These are phyloP conservation scores for Drosophila subsilvestris DNA, from an alignment of 2,888 invertebrate genomes.

Conservation along the genomic window DNA sequence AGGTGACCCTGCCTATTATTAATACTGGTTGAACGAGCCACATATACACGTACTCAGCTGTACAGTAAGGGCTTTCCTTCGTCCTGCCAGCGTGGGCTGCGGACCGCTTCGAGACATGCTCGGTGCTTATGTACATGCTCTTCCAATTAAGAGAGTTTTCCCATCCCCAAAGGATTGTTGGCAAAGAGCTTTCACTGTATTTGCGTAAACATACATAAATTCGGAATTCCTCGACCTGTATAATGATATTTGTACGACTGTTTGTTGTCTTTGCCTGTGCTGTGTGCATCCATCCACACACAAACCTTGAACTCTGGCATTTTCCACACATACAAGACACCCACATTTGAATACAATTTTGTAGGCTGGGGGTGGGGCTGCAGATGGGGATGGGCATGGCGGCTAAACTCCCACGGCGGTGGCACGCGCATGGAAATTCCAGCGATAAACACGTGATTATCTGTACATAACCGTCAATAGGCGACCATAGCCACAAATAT, in stretches of 20 bases:
- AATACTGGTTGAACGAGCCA: background rate
- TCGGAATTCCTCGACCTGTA: conserved; percentile 3
- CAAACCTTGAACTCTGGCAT: conserved; percentile 73
- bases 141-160: background rate
- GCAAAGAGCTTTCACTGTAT: background rate
- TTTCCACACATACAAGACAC: conserved; percentile 50
- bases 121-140: background rate
- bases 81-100: too few relatives aligned
- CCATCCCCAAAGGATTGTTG: background rate
- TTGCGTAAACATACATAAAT: background rate
- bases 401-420: conserved; percentile 49
- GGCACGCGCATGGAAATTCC: conserved; percentile 68
- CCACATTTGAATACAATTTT: conserved; percentile 13
- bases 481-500: conserved; percentile 25
- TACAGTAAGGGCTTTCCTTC: background rate
- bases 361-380: conserved; percentile 10
- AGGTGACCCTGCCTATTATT: background rate
- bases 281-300: conserved; percentile 34
- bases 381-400: conserved; percentile 22
- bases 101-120: background rate
- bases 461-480: conserved; percentile 57
- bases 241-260: conserved; percentile 1
- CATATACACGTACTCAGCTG: background rate
- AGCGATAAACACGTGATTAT: conserved; percentile 72
- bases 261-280: background rate